Percentiles rank a stretch among this genome's conserved stretches.
These are phyloP conservation scores for Caenorhabditis panamensis DNA, from an alignment of 2,888 invertebrate genomes.

Conservation along the genomic window DNA sequence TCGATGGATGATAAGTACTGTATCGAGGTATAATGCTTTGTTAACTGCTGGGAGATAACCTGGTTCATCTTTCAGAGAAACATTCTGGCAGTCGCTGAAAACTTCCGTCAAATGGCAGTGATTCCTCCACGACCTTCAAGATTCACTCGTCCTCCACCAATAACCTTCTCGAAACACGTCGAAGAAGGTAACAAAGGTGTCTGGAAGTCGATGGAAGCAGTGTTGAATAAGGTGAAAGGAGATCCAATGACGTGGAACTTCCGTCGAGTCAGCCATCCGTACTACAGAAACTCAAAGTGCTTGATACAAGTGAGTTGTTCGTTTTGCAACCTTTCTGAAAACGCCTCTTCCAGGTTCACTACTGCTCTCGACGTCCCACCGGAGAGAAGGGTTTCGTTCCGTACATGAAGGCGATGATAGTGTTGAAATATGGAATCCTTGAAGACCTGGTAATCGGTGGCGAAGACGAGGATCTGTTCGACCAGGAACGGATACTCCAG, in stretches of 20 bases:
- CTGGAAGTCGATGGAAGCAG: conserved; percentile 33
- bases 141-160: conserved; percentile 20
- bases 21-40: conserved; percentile 20
- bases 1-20: conserved; percentile 19
- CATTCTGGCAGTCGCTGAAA: conserved; percentile 12
- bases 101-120: conserved; percentile 24
- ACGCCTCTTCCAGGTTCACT: conserved; percentile 31
- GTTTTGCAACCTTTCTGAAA: not conserved
- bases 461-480: conserved; percentile 44
- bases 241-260: conserved; percentile 43
- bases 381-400: conserved; percentile 42
- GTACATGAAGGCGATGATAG: conserved; percentile 46
- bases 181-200: conserved; percentile 34
- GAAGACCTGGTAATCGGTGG: conserved; percentile 51
- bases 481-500: conserved; percentile 34
- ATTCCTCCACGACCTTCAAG: not conserved
- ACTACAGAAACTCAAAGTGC: conserved; percentile 31
- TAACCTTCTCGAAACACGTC: conserved; percentile 26
- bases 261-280: conserved; percentile 39
- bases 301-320: conserved; percentile 40
- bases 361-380: conserved; percentile 31
- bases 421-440: conserved; percentile 36
- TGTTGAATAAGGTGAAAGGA: conserved; percentile 15
- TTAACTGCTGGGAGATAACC: no score
- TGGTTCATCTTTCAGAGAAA: conserved; percentile 27